A percentile compares a stretch with the other conserved stretches of the same genome.
These are phyloP conservation scores for Egretta garzetta DNA, from an alignment of 2,113 vertebrate genomes.

Conservation along the genomic window DNA sequence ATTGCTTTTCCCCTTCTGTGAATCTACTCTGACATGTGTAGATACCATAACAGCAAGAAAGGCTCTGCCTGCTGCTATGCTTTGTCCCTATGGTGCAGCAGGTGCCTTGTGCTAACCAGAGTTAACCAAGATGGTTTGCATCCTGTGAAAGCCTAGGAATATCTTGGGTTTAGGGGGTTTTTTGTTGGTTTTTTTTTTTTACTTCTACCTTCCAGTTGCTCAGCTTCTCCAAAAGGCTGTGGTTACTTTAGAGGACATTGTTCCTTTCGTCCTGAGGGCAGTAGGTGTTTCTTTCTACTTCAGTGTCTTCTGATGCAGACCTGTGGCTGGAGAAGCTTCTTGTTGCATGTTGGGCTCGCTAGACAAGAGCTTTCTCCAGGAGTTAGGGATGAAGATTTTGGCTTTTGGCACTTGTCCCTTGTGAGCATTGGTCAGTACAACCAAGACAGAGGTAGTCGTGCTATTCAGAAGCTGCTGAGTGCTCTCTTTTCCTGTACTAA, in stretches of 20 bases:
- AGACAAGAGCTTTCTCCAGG: background rate
- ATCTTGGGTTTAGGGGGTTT: too few relatives aligned
- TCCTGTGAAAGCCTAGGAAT: background rate
- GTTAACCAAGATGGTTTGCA: background rate
- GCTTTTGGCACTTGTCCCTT: background rate
- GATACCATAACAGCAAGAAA: background rate
- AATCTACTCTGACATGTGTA: rapidly evolving
- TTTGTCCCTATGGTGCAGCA: rapidly evolving
- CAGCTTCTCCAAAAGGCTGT: background rate
- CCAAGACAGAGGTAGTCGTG: background rate
- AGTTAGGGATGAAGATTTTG: background rate
- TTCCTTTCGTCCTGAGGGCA: background rate
- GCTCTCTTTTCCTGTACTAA: background rate
- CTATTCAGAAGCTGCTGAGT: background rate
- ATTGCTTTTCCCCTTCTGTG: background rate
- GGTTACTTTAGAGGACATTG: background rate
- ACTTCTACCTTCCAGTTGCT: background rate
- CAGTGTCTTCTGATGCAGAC: background rate
- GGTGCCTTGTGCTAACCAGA: background rate
- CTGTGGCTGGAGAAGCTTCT: background rate
- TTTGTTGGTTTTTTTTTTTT: background rate
- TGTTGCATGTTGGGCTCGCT: rapidly evolving
- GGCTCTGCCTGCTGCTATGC: background rate
- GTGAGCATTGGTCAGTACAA: background rate
- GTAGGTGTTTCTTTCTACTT: background rate